These are phyloP conservation scores for Lophochroa leadbeateri DNA, from an alignment of 2,113 vertebrate species.

Conservation along the genomic window DNA sequence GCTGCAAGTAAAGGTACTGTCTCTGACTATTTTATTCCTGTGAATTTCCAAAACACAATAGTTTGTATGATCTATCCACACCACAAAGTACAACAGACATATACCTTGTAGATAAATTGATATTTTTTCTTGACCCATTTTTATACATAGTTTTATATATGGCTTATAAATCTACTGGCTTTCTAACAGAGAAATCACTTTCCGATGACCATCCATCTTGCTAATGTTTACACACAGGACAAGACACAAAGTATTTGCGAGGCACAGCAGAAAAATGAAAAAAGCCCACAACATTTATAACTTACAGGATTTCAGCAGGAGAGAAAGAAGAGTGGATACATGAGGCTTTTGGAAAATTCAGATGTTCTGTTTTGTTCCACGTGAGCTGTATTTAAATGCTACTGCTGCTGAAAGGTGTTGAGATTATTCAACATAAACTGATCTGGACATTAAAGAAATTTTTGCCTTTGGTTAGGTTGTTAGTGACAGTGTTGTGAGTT, in stretches of 20 bases:
- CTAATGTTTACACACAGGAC: neutral
- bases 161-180: neutral
- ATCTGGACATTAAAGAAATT: constrained; percentile 25
- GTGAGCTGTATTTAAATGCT: constrained; percentile 8
- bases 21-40: neutral
- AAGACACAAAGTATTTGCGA: neutral
- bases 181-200: neutral
- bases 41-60: neutral
- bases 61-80: neutral
- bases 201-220: neutral
- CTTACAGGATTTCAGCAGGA: neutral
- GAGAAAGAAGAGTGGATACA: neutral
- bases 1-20: neutral
- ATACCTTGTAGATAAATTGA: neutral
- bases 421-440: constrained; percentile 7
- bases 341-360: neutral
- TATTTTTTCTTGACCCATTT: neutral
- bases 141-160: neutral
- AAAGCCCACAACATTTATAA: neutral
- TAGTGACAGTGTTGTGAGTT: constrained; percentile 25
- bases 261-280: neutral
- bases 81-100: neutral
- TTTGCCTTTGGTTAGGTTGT: constrained; percentile 39
- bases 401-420: constrained; percentile 26
- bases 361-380: neutral